A percentile compares a stretch with the other conserved stretches of the same genome.
These are phyloP conservation scores for Eufriesea mexicana DNA, from an alignment of 1,140 invertebrate species.

Conservation along the genomic window DNA sequence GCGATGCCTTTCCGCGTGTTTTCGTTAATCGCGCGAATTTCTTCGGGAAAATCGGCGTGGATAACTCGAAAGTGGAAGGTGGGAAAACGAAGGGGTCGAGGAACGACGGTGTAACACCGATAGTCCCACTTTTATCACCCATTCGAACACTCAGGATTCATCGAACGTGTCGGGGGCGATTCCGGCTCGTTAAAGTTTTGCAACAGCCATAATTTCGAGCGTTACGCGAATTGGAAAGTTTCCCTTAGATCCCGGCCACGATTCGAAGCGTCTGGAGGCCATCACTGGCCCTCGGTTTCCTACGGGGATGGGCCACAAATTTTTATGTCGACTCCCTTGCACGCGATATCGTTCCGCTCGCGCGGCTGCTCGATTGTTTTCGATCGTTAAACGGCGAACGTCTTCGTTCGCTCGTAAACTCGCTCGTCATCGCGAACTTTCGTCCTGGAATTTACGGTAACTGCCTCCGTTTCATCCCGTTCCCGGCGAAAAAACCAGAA, in stretches of 20 bases:
- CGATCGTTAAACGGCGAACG: slow-evolving; percentile 27
- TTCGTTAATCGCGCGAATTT: too few relatives aligned
- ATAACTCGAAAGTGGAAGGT: background rate
- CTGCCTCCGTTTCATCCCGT: too few relatives aligned
- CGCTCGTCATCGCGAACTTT: slow-evolving; percentile 34
- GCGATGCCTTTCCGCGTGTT: too few relatives aligned
- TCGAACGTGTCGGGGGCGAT: background rate
- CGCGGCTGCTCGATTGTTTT: slow-evolving; percentile 34
- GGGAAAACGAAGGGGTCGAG: too few relatives aligned
- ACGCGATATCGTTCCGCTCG: slow-evolving; percentile 24
- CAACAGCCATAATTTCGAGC: slow-evolving; percentile 24
- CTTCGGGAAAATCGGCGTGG: too few relatives aligned
- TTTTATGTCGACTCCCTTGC: slow-evolving; percentile 48
- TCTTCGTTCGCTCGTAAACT: background rate
- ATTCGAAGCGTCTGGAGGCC: slow-evolving; percentile 17
- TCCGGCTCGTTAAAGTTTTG: slow-evolving; percentile 12
- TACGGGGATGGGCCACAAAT: slow-evolving; percentile 23
- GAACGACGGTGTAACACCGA: background rate
- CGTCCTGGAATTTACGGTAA: background rate
- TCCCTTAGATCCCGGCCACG: background rate
- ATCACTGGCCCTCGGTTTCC: background rate
- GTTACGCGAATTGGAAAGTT: slow-evolving; percentile 29
- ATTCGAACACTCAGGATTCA: background rate
- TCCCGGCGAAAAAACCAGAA: background rate
- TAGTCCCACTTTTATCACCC: background rate